Evolutionary conservation across 1,140 invertebrate genomes (phyloP), one percentile per base, ranked within the genome.

Genomic region (Ips nitidus): DNA sequence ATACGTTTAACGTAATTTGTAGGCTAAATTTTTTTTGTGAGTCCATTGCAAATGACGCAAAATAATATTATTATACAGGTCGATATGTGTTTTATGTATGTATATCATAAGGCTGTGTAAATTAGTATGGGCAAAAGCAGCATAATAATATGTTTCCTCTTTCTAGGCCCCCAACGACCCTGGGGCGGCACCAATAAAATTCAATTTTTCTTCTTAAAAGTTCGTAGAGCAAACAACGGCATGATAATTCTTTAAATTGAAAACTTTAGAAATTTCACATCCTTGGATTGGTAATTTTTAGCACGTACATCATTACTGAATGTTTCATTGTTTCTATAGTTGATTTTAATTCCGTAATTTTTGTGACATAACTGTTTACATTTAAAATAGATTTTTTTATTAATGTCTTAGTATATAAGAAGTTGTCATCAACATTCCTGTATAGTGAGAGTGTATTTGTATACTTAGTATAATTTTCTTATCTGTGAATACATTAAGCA

Each of bases 81-180:
- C 76, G 71, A 73, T 77, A 74, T 77, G 78, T 80, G 76, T 79
- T 70, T 76, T 79, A 75, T 80, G 77, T 80, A 78, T 70, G 78
- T 79, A 22, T 22, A 76, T 80, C 75, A 76, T 76, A 80, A 80
- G 79, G 79, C 79, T 80, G 78, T 80, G 78, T 79, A 79, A 76
- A 75, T 78, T 79, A 77, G 66, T 70, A 59, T 75, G 74, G 73
- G 68, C 72, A 75, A 22, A 22, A 73, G 55, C 73, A 76, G 71
- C 71, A 68, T 66, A 64, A 22, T 22, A 22, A 22, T 72, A 64
- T 57, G 61, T 63, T 71, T 58, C 64, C 45, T 50, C 22, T 22
- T 22, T 22, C 22, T 22, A 22, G 22, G 61, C 47, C 56, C 56
- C 55, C 50, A 47, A 58, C 56, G 57, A 66, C 47, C 5, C 5